These are phyloP conservation scores for Barnardius zonarius DNA, from an alignment of 2,113 vertebrate species.

Conservation along the genomic window DNA sequence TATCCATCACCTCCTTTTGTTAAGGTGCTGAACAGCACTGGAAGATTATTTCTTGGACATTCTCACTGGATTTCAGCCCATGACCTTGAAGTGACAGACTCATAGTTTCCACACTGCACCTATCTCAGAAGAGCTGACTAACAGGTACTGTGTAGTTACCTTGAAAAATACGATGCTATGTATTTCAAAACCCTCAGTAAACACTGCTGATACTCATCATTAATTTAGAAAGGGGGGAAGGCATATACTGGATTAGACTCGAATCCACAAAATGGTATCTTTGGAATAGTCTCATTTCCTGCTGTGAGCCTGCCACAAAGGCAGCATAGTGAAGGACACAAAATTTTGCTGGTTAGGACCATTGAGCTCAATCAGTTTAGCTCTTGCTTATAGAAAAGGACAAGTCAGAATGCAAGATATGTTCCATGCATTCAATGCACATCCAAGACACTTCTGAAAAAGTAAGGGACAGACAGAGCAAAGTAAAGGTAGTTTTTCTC, in stretches of 20 bases:
- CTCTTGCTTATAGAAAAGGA: neutral
- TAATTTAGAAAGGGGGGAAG: neutral
- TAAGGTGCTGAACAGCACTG: neutral
- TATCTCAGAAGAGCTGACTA: neutral
- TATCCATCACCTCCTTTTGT: neutral
- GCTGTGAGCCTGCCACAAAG: neutral
- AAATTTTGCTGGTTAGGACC: neutral
- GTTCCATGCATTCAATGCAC: neutral
- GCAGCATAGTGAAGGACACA: neutral
- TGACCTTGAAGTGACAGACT: neutral
- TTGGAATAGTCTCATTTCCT: neutral
- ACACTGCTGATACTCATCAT: neutral
- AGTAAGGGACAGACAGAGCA: neutral
- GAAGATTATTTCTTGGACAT: neutral
- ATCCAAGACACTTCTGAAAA: neutral
- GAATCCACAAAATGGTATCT: neutral
- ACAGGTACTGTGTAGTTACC: neutral
- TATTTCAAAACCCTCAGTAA: neutral
- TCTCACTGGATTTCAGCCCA: neutral
- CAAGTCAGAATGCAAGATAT: neutral
- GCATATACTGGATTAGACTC: neutral
- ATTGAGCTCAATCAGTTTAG: neutral
- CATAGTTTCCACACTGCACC: neutral
- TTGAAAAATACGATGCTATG: neutral
- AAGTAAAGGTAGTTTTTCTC: neutral